Conservation (phyloP, 2,888 invertebrate species). For the Hetaerina titia region DNA sequence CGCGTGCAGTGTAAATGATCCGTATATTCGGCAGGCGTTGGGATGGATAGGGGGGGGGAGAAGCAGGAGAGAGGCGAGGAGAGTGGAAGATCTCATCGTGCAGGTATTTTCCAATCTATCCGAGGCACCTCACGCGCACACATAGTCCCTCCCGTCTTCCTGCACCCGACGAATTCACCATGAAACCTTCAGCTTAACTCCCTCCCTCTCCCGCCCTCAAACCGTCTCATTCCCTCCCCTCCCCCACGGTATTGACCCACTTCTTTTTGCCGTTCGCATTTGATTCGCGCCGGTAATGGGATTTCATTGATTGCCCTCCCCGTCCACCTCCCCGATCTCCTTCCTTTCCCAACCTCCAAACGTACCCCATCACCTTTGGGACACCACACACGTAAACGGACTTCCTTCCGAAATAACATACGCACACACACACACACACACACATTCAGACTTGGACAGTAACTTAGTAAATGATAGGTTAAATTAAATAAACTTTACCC, state of each 20-base stretch:
- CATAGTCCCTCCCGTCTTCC: not conserved
- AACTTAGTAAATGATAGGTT: not conserved
- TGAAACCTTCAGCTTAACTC: not conserved
- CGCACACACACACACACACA: not conserved
- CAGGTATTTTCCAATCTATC: too few relatives aligned
- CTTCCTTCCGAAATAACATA: not conserved
- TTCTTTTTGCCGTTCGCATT: not conserved
- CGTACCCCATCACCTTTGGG: too few relatives aligned
- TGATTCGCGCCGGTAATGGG: constrained; percentile 28
- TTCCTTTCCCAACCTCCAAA: too few relatives aligned
- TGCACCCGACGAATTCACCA: not conserved
- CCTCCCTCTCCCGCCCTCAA: not conserved
- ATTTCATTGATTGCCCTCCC: constrained; percentile 38
- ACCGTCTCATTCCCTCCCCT: not conserved
- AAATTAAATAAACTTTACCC: not conserved
- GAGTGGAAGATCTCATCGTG: too few relatives aligned
- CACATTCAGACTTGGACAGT: too few relatives aligned
- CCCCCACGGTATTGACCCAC: not conserved
- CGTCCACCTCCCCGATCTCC: not conserved
- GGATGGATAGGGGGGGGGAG: not conserved
- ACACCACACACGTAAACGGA: too few relatives aligned
- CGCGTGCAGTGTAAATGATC: not conserved
- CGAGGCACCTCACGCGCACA: not conserved
- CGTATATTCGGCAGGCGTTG: not conserved
- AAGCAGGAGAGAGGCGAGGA: too few relatives aligned